Percentiles rank a stretch among this genome's conserved stretches.
These are phyloP conservation scores for Oconnorella tubifera DNA, from an alignment of 2,888 invertebrate species.

Conservation along the genomic window DNA sequence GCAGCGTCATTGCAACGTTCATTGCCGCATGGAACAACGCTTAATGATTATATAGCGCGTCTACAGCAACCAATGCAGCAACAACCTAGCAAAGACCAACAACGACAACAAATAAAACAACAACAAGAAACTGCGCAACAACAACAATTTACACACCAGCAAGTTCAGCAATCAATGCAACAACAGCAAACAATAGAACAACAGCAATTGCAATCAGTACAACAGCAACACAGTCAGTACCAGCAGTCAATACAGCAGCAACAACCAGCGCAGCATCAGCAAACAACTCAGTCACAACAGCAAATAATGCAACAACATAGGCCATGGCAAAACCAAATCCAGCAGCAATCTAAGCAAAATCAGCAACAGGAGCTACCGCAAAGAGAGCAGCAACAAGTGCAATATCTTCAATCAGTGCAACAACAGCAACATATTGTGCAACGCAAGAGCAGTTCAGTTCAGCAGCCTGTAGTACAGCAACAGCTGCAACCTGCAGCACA, in stretches of 20 bases:
- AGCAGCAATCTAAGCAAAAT: not conserved
- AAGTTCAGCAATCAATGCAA: not conserved
- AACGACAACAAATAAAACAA: not conserved
- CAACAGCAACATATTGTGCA: no score
- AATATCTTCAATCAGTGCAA: not conserved
- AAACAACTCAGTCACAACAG: not conserved
- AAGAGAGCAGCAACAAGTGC: not conserved
- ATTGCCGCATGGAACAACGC: constrained; percentile 11
- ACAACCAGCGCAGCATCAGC: not conserved
- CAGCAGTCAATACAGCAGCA: not conserved
- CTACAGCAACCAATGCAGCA: not conserved
- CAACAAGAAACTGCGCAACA: not conserved
- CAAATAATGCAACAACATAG: not conserved
- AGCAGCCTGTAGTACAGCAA: no score
- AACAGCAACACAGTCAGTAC: not conserved
- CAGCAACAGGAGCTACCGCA: not conserved
- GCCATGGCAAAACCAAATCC: not conserved
- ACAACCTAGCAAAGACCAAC: not conserved
- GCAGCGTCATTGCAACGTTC: constrained; percentile 1
- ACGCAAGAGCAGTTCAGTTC: no score
- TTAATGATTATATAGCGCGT: constrained; percentile 7
- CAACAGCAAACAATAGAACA: not conserved
- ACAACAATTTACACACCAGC: not conserved
- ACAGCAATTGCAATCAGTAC: not conserved
- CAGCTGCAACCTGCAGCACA: not conserved